phyloP scores from a whole-genome alignment of 2,888 invertebrate genomes.

The Eupithecia dodoneata region DNA sequence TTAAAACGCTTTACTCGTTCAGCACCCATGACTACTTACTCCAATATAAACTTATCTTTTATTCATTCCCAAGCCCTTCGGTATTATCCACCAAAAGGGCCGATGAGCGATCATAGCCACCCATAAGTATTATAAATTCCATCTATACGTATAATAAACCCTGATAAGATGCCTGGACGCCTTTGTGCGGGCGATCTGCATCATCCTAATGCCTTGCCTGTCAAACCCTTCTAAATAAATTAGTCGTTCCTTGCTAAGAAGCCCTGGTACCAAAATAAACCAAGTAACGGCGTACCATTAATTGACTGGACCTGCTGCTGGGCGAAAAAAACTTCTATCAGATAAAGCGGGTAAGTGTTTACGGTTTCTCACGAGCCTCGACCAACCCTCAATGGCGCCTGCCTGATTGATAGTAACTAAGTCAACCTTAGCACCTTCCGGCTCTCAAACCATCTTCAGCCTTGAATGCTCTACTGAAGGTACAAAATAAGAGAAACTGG shows the following conservation, averaged over 20 bases:
- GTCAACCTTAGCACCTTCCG: constrained; percentile 72
- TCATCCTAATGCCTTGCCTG: constrained; percentile 70
- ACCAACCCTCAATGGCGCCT: constrained; percentile 84
- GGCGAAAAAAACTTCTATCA: constrained; percentile 79
- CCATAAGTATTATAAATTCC: constrained; percentile 49
- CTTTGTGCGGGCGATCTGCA: constrained; percentile 60
- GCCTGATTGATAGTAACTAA: constrained; percentile 81
- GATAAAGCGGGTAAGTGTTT: constrained; percentile 83
- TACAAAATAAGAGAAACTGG: constrained; percentile 39
- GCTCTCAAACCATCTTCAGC: constrained; percentile 48
- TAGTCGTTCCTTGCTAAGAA: constrained; percentile 72
- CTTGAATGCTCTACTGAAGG: constrained; percentile 47
- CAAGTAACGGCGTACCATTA: constrained; percentile 82
- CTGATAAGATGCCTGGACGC: constrained; percentile 60
- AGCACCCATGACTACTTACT: constrained; percentile 27
- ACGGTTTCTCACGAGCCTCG: constrained; percentile 82
- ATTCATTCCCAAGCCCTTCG: constrained; percentile 34
- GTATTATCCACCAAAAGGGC: constrained; percentile 35
- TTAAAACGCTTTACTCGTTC: constrained; percentile 66
- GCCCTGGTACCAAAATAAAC: constrained; percentile 75
- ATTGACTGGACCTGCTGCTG: constrained; percentile 80
- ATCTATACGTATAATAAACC: constrained; percentile 58
- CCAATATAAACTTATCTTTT: constrained; percentile 13
- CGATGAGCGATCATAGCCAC: constrained; percentile 46
- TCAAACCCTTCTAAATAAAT: constrained; percentile 78